These are phyloP conservation scores for Lemur catta DNA, from an alignment of 2,797 vertebrate genomes.

Conservation along the genomic window DNA sequence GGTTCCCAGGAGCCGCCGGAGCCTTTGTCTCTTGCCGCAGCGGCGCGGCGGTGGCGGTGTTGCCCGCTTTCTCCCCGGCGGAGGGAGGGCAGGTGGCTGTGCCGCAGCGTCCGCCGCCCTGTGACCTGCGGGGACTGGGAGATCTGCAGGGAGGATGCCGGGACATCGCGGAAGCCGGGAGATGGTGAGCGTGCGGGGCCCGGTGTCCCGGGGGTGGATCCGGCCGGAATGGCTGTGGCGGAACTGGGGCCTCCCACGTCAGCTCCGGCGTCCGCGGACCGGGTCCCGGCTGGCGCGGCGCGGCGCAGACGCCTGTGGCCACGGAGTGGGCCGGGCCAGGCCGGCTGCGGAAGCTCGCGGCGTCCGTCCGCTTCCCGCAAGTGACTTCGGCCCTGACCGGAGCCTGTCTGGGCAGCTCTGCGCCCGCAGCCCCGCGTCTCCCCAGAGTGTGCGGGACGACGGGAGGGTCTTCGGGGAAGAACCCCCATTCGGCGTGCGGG, in stretches of 20 bases:
- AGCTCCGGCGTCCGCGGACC: neutral
- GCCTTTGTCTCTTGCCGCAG: neutral
- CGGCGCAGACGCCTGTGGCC: neutral
- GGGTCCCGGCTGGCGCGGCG: neutral
- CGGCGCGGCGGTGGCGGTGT: fast-evolving
- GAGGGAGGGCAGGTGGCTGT: no score
- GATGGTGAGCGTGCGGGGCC: neutral
- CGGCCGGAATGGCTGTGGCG: neutral
- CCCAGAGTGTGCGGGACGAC: neutral
- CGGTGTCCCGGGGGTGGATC: neutral
- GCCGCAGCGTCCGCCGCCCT: neutral
- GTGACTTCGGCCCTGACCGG: neutral
- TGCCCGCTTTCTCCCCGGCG: neutral
- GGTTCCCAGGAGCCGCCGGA: no score
- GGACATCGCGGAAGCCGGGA: neutral
- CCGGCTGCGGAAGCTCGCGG: neutral
- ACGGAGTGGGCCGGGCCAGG: neutral
- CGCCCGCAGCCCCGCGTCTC: neutral
- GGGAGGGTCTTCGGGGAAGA: neutral
- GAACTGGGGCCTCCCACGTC: neutral
- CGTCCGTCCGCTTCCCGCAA: neutral
- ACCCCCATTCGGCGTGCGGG: neutral
- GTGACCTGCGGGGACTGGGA: neutral
- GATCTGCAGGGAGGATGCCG: neutral
- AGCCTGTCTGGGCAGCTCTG: neutral